phyloP scores from a whole-genome alignment of 2,888 invertebrate species.

The Theretra japonica region DNA sequence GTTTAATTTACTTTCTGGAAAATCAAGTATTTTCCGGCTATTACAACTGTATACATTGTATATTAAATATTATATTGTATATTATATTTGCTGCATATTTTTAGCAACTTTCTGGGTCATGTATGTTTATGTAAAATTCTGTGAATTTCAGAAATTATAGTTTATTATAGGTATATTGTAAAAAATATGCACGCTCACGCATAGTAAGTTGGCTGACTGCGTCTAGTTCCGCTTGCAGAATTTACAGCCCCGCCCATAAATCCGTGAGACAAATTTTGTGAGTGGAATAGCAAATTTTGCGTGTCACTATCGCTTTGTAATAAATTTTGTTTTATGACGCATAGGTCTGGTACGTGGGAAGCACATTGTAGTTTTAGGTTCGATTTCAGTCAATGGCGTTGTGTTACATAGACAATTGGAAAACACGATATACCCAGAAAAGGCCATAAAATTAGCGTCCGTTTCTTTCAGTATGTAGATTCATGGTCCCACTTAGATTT shows the following conservation, averaged over 20 bases:
- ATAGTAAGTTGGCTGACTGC: conserved; percentile 15
- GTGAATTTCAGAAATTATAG: neutral
- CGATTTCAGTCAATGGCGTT: neutral
- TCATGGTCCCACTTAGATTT: no score
- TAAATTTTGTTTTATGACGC: conserved; percentile 57
- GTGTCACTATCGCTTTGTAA: conserved; percentile 51
- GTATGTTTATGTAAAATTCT: neutral
- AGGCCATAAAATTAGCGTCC: no score
- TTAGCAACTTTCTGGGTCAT: no score
- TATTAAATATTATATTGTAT: no score
- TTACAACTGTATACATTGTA: no score
- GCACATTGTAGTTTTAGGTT: neutral
- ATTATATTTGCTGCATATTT: no score
- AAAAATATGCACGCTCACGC: conserved; percentile 2
- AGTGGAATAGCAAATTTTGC: conserved; percentile 43
- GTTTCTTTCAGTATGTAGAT: no score
- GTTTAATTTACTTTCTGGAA: no score
- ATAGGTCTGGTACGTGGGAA: conserved; percentile 14
- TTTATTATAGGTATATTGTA: conserved; percentile 13
- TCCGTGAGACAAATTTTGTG: conserved; percentile 45
- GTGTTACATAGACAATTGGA: no score
- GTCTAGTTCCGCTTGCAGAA: conserved; percentile 35
- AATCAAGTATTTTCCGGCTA: no score
- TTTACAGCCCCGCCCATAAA: conserved; percentile 47
- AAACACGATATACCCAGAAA: no score